Conservation (phyloP, 2,113 vertebrate species). For the Urocolius indicus region DNA sequence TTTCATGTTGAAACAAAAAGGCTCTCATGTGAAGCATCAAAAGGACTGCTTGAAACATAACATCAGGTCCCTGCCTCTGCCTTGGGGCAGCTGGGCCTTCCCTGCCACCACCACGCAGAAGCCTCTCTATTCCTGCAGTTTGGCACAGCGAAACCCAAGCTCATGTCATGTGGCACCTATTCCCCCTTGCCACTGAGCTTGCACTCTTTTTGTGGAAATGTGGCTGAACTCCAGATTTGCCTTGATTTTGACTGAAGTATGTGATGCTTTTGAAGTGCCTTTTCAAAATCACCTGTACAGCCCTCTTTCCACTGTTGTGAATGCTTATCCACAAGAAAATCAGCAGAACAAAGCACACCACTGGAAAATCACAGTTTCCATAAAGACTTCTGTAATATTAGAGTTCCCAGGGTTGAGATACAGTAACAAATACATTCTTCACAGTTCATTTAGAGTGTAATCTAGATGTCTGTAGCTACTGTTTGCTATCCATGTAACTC, state of each 20-base stretch:
- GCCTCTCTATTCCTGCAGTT: rapidly evolving
- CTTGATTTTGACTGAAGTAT: neutral
- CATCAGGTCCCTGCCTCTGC: neutral
- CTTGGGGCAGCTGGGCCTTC: neutral
- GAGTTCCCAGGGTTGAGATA: neutral
- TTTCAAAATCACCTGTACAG: neutral
- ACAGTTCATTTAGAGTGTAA: conserved; percentile 17
- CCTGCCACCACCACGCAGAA: neutral
- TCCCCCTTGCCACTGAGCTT: neutral
- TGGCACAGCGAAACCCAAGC: neutral
- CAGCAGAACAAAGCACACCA: neutral
- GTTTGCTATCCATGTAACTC: conserved; percentile 15
- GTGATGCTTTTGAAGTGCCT: neutral
- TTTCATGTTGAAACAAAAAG: neutral
- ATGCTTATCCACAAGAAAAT: too few species aligned
- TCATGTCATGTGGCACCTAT: neutral
- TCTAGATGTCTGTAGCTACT: neutral
- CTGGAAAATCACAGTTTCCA: neutral
- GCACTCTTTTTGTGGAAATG: neutral
- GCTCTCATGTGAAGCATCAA: neutral
- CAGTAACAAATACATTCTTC: conserved; percentile 16
- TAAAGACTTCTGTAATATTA: neutral
- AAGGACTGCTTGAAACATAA: neutral
- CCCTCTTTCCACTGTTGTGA: neutral
- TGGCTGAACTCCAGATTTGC: neutral